These are phyloP conservation scores for Onychomys leucogaster DNA, from an alignment of 2,797 vertebrate genomes.

Conservation along the genomic window DNA sequence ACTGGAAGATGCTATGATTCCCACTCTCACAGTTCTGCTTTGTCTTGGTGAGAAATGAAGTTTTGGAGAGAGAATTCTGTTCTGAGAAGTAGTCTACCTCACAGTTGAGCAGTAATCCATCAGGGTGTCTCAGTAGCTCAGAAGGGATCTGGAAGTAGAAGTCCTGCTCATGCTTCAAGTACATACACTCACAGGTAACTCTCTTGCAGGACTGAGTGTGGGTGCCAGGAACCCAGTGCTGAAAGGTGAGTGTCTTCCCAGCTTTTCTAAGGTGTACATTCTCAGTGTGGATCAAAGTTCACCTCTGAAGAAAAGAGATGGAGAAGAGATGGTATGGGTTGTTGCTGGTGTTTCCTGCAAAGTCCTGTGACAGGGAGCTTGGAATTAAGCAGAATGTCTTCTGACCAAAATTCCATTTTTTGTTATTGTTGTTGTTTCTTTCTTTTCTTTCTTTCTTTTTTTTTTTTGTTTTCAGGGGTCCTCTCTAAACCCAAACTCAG, in stretches of 20 bases:
- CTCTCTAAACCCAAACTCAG: not conserved
- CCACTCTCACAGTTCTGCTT: not conserved
- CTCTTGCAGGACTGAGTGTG: not conserved
- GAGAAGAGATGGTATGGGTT: not conserved
- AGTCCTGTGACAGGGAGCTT: not conserved
- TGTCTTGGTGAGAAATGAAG: not conserved
- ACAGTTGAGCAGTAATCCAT: not conserved
- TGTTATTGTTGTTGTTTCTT: not conserved
- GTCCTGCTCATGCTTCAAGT: not conserved
- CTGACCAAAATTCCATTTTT: not conserved
- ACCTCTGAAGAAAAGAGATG: not conserved
- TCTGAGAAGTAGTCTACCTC: too few relatives aligned
- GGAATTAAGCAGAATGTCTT: accelerated
- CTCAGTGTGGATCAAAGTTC: not conserved
- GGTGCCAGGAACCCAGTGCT: not conserved
- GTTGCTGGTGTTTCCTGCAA: accelerated
- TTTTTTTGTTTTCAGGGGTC: not conserved
- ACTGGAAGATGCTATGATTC: not conserved
- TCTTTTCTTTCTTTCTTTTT: too few relatives aligned
- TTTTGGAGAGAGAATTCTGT: too few relatives aligned
- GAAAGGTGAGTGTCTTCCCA: not conserved
- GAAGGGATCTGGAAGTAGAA: not conserved
- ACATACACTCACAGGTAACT: not conserved
- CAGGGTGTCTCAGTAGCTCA: not conserved
- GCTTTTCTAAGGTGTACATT: too few relatives aligned